These are phyloP conservation scores for Monochamus saltuarius DNA, from an alignment of 1,140 invertebrate genomes.

Conservation along the genomic window DNA sequence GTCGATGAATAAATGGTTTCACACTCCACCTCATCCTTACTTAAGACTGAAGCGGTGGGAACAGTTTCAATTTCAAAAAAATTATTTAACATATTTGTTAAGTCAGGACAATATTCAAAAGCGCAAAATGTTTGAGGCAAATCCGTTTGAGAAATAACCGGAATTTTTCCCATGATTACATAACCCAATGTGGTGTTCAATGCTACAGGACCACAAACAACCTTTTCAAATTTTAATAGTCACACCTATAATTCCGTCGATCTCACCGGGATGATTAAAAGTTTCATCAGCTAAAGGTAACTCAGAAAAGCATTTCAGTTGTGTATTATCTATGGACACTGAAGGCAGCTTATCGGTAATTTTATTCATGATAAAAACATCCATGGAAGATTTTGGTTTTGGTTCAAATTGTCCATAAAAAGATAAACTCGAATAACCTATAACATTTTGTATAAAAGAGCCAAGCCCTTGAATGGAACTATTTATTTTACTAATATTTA, in stretches of 20 bases:
- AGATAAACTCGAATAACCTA: neutral
- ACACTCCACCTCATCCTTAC: neutral
- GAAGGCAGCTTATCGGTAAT: neutral
- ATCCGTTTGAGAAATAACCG: neutral
- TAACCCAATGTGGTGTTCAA: conserved; percentile 1
- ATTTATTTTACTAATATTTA: too few relatives aligned
- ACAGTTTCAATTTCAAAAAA: too few relatives aligned
- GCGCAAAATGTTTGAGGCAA: neutral
- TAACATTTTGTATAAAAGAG: neutral
- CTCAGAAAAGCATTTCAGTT: neutral
- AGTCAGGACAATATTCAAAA: neutral
- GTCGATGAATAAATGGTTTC: neutral
- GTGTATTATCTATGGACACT: neutral
- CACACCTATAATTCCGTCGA: conserved; percentile 8
- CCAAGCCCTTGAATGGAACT: neutral
- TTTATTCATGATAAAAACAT: neutral
- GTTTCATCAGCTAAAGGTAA: too few relatives aligned
- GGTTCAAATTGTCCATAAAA: neutral
- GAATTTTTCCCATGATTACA: conserved; percentile 6
- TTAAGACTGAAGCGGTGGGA: neutral
- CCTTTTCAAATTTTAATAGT: neutral
- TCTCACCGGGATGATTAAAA: neutral
- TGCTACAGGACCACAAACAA: neutral
- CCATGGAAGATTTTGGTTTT: neutral
- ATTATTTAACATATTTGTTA: neutral